phyloP scores from a whole-genome alignment of 2,113 vertebrate genomes.

The Piprites chloris region DNA sequence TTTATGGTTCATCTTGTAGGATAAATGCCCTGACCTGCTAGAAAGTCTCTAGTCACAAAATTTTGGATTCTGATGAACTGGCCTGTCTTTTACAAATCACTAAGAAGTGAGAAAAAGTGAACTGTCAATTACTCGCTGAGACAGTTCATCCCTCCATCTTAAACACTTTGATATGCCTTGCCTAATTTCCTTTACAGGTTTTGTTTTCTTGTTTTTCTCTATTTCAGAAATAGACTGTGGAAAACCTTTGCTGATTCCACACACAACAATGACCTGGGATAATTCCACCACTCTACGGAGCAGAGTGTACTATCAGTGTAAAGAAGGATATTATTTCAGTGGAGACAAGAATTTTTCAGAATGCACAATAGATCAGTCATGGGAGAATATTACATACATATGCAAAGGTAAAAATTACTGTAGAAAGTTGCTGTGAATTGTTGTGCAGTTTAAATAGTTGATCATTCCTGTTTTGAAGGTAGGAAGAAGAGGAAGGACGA shows the following conservation, averaged over 20 bases:
- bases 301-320: conserved; percentile 73
- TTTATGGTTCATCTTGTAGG: not conserved
- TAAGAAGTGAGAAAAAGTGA: not conserved
- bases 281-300: conserved; percentile 61
- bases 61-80: not conserved
- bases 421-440: not conserved
- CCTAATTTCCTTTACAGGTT: not conserved
- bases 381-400: conserved; percentile 65
- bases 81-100: not conserved
- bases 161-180: not conserved
- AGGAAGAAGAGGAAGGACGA: not conserved
- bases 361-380: conserved; percentile 69
- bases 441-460: not conserved
- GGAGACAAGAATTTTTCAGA: conserved; percentile 71
- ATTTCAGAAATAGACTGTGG: conserved; percentile 77
- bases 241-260: conserved; percentile 63
- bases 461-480: not conserved
- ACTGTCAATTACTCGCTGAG: not conserved
- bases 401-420: conserved; percentile 75
- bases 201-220: not conserved
- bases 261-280: conserved; percentile 74
- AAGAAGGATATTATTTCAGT: conserved; percentile 71
- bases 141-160: not conserved
- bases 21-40: not conserved
- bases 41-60: not conserved